Evolutionary conservation across 2,113 vertebrate genomes (phyloP), one percentile per base, ranked within the genome.

Genomic region (Oplegnathus fasciatus): DNA sequence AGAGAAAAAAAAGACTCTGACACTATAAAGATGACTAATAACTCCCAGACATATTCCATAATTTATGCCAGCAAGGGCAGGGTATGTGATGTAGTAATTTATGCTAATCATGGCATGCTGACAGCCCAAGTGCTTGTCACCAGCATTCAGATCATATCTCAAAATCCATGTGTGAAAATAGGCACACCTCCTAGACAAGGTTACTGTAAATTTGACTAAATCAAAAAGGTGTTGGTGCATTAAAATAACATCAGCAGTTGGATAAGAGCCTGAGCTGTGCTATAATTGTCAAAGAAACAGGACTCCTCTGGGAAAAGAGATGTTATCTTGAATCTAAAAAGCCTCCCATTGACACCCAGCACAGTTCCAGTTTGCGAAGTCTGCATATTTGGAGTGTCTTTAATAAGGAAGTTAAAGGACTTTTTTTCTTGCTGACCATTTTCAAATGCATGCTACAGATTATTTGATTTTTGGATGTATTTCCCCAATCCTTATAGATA

Each of bases 101-200:
- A 75, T 75, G 46, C 17, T 85, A 57, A 80, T 75, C 40, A 9
- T n/a, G 44, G 48, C 57, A 30, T 30, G 40, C 42, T 78, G 48
- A 44, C 62, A 65, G 78, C 40, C 54, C 28, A 1, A 42, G 60
- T 46, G 4, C 42, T 61, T 26, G 26, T 79, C 74, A 75, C 40
- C 70, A 50, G 42, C 42, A 62, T 52, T 82, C 55, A 72, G 68
- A 68, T 78, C 48, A 44, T 28, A 70, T 44, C 78, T 72, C 50
- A 17, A 55, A 77, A 67, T 68, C 37, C 44, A 55, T 26, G 2
- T 64, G 48, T 70, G 64, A 75, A 64, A 68, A 50, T 26, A 42
- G 18, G 24, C 10, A 22, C 73, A 58, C 42, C 24, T 60, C 3
- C n/a, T 37, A 50, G 17, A 62, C 42, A 40, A 42, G 65, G 42